Evolutionary conservation across 1,140 invertebrate genomes (phyloP), one percentile per base, ranked within the genome.

Genomic region (Zaprionus inermis): DNA sequence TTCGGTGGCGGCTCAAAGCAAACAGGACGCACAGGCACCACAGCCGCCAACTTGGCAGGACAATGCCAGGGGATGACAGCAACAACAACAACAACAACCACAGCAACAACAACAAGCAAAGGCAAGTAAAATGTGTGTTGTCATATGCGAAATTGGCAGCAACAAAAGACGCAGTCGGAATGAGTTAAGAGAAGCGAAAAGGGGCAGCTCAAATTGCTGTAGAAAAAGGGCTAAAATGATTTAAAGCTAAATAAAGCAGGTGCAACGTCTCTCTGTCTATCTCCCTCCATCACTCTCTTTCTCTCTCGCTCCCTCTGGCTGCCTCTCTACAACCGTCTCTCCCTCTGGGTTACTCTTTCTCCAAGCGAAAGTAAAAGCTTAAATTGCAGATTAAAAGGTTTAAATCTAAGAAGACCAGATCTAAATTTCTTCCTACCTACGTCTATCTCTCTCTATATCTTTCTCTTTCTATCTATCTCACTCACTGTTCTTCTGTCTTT

Each of bases 21-120:
- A 86, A 86, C 82, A 81, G 60, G 72, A 69, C 51, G 5, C 24
- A 63, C 81, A 74, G 65, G 64, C 71, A 22, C 71, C 67, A 41
- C 67, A 75, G 72, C 69, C 82, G 67, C 55, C 68, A 76, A 78
- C 58, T 73, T 64, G 61, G n/a, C 49, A 66, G 38, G 38, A 66
- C 61, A 69, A 64, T 72, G 44, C 34, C 70, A 58, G 38, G 32
- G 32, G 30, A 32, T 20, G 30, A 14, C 30, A 65, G 18, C 61
- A 61, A 28, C 10, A 65, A 22, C 41, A 56, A 28, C 10, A 38
- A 36, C 12, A 36, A 61, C 20, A 61, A 66, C 14, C 49, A 49
- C 4, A 57, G 32, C 56, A 75, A 14, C 57, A 64, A 60, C 71
- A 72, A 10, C 7, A 5, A 34, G 51, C 3, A 44, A 20, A 46